Evolutionary conservation across 2,113 vertebrate species (phyloP), one percentile per base, ranked within the genome.

Genomic region (Mohoua ochrocephala): DNA sequence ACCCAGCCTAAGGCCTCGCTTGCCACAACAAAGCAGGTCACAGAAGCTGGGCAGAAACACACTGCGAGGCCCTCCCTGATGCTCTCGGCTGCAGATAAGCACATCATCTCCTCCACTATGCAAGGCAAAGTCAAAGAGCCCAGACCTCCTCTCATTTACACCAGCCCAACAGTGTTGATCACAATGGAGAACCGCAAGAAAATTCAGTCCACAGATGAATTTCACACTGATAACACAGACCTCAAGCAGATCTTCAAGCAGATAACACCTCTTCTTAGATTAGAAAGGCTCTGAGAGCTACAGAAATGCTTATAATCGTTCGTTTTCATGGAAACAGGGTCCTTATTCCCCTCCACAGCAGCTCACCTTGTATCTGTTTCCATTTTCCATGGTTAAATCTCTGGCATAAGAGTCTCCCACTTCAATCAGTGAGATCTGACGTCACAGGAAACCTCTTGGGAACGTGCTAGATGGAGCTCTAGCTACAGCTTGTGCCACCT

Each of bases 281-380:
- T 50, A 75, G 27, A 68, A 84, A 50, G 37, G n/a, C 37, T 74
- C 63, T n/a, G 44, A 68, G 56, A 88, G 52, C 47, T 78, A 56
- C 22, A 83, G 17, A 70, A 87, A 67, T 59, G 28, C 23, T 91
- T 85, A 33, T 23, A 59, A n/a, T 33, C 31, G 14, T 86, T 61
- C 24, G 39, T 84, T 92, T 93, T 68, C 53, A 73, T 23, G 21
- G 52, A 56, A 89, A 76, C 9, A 44, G 60, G 26, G 33, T 87
- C 69, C 33, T 87, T 68, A 47, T 61, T 70, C 21, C 19, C 15
- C 9, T 89, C 39, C 61, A 84, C 0, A 2, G 56, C 52, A 81
- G 88, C 76, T 96, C 96, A 94, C 83, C 91, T 96, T 61, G 41
- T 35, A 49, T 45, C 50, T 82, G 87, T 41, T 37, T 84, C 78